Conservation (phyloP, 2,797 vertebrate genomes). For the Paguma larvata region DNA sequence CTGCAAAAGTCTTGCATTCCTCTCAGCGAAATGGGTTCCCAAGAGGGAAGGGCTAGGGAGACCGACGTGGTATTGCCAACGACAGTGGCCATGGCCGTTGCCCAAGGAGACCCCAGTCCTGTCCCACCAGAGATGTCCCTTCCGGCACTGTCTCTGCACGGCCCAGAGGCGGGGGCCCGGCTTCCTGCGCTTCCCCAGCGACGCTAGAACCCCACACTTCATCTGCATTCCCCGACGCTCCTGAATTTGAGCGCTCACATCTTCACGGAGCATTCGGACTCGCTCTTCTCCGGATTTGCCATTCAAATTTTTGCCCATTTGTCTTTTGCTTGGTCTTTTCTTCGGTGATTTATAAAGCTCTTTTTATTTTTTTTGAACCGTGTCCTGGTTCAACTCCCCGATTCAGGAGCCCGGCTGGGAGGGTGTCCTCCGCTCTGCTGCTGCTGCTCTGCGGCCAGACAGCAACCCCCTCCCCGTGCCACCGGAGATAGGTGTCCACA, state of each 20-base stretch:
- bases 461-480: background rate
- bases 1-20: background rate
- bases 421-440: background rate
- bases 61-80: background rate
- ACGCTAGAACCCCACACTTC: background rate
- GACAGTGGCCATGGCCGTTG: no score
- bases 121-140: accelerated
- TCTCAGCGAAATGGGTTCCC: background rate
- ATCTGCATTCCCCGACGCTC: background rate
- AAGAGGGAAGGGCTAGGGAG: background rate
- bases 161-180: background rate
- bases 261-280: slow-evolving; percentile 2
- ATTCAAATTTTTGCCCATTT: background rate
- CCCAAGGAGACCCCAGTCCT: accelerated
- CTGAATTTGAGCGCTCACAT: background rate
- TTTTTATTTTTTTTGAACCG: background rate
- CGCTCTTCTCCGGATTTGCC: slow-evolving; percentile 53
- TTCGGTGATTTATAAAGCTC: background rate
- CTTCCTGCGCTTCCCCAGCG: background rate
- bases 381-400: background rate
- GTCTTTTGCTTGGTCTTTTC: slow-evolving; percentile 1
- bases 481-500: accelerated
- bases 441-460: accelerated
- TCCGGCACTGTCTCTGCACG: accelerated
- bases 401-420: no score